phyloP scores from a whole-genome alignment of 2,113 vertebrate species.

The Psammodynastes pulverulentus region DNA sequence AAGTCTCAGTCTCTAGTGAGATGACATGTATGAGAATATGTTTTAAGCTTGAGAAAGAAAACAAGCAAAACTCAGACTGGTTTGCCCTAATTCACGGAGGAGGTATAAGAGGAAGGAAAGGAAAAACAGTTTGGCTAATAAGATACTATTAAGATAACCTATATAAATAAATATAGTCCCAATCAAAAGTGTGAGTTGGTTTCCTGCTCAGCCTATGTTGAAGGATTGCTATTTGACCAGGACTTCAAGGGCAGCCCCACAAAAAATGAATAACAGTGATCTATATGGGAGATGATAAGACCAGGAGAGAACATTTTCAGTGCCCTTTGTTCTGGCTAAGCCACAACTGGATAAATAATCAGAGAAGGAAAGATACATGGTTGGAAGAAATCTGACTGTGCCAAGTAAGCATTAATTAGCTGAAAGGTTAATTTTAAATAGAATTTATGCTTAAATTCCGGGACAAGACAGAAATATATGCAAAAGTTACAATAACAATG shows the following conservation, averaged over 20 bases:
- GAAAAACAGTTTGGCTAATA: not conserved
- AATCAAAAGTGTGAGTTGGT: not conserved
- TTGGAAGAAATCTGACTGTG: not conserved
- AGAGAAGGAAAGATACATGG: not conserved
- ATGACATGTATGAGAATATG: not conserved
- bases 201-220: not conserved
- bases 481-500: slow-evolving; percentile 45
- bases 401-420: slow-evolving; percentile 45
- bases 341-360: not conserved
- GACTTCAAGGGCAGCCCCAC: not conserved
- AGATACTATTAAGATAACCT: not conserved
- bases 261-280: not conserved
- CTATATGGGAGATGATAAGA: not conserved
- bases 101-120: not conserved
- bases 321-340: not conserved
- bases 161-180: not conserved
- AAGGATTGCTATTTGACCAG: not conserved
- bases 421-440: slow-evolving; percentile 45
- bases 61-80: not conserved
- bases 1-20: not conserved
- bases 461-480: slow-evolving; percentile 41
- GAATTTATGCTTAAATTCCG: slow-evolving; percentile 48
- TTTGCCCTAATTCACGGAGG: not conserved
- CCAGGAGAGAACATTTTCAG: not conserved
- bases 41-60: not conserved